Evolutionary conservation across 2,888 invertebrate genomes (phyloP).

Genomic region (Drosophila tanythrix): DNA sequence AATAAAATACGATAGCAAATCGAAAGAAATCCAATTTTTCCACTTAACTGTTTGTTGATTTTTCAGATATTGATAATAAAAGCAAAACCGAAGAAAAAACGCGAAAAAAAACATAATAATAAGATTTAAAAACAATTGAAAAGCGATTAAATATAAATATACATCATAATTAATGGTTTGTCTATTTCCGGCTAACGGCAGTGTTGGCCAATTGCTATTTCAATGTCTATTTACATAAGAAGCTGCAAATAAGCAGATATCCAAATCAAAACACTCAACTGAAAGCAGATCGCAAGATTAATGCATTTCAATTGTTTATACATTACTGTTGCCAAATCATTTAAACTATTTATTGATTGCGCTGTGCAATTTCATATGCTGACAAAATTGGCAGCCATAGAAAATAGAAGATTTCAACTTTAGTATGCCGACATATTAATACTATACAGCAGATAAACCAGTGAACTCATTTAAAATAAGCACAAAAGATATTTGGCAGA

Average conservation of each 20-base stretch:
- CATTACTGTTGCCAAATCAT: constrained; percentile 16
- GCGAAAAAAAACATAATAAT: constrained; percentile 23
- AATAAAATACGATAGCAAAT: constrained; percentile 1
- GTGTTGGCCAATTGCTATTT: constrained; percentile 60
- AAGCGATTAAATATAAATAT: constrained; percentile 49
- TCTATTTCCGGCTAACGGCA: constrained; percentile 62
- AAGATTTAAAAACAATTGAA: constrained; percentile 59
- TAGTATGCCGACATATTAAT: neutral
- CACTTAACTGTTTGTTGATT: constrained; percentile 66
- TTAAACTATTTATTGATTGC: constrained; percentile 12
- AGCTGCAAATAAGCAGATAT: constrained; percentile 38
- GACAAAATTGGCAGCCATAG: neutral
- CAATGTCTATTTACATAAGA: constrained; percentile 71
- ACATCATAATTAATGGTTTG: constrained; percentile 72
- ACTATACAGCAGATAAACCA: neutral
- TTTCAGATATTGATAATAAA: constrained; percentile 36
- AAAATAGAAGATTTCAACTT: neutral
- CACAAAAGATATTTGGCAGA: neutral
- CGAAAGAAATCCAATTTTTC: constrained; percentile 40
- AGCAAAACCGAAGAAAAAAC: neutral
- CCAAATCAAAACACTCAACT: constrained; percentile 14
- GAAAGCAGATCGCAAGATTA: constrained; percentile 27
- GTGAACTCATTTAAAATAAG: constrained; percentile 11
- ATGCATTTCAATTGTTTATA: constrained; percentile 27
- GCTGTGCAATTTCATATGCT: neutral